Conservation (phyloP, 2,797 vertebrate genomes). For the Myotis vivesi region DNA sequence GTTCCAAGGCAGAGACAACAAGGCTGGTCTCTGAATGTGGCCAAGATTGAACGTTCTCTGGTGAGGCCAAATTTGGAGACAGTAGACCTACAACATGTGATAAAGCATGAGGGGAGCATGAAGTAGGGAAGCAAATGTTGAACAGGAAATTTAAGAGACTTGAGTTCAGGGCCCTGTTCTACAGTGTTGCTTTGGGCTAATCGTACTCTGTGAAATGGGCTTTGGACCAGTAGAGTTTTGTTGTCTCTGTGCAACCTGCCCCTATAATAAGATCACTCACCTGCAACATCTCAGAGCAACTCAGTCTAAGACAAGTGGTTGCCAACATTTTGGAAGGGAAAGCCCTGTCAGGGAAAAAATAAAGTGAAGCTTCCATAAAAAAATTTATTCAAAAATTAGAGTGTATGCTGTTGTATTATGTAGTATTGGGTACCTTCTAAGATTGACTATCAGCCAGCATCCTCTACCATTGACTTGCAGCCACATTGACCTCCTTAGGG, state of each 20-base stretch:
- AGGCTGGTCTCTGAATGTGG: neutral
- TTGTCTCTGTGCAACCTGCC: accelerated
- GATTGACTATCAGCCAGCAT: too few species aligned
- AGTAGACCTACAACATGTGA: neutral
- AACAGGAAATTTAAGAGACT: neutral
- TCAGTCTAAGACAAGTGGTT: neutral
- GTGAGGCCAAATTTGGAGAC: neutral
- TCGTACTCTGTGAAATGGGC: neutral
- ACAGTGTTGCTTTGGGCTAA: neutral
- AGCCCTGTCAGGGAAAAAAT: neutral
- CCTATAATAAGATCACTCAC: neutral
- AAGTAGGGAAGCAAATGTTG: neutral
- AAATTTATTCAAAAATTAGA: neutral
- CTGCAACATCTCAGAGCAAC: neutral
- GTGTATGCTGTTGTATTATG: neutral
- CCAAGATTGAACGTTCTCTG: neutral
- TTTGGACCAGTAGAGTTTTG: neutral
- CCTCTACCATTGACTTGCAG: neutral
- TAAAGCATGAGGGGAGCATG: neutral
- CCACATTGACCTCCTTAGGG: neutral
- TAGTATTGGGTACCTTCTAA: neutral
- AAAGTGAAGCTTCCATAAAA: neutral
- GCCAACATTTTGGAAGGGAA: neutral
- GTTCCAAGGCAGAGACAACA: neutral
- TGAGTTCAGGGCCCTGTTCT: neutral